Evolutionary conservation across 2,797 vertebrate genomes (phyloP), one percentile per base, ranked within the genome.

Genomic region (Helostoma temminkii): DNA sequence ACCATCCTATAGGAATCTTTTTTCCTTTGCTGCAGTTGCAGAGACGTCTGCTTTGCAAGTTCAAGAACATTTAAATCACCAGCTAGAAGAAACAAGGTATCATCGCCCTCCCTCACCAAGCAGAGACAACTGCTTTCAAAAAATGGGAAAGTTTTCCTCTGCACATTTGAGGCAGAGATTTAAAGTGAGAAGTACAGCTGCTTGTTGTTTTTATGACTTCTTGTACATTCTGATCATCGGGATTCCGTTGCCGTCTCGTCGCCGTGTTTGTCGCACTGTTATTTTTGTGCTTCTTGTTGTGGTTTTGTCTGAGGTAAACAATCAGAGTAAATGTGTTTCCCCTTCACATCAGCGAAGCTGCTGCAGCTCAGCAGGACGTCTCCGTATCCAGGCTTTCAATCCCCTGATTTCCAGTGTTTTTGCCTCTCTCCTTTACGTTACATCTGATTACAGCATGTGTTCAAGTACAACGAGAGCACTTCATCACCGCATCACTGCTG

Each of bases 381-480:
- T 68, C 30, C 12, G 11, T 2, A 39, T 12, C 18, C 5, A 64
- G 56, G 11, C 55, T 50, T 52, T 56, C 24, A 21, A 0, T 58
- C 43, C 34, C n/a, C 39, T 54, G 73, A 67, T 59, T 81, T 57
- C 60, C 24, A 61, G 55, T 25, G 1, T 55, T 41, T 57, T 49
- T 4, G 0, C 6, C 43, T 36, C 32, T 32, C 37, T 42, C 53
- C 21, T 58, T 59, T 7, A 30, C 56, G 16, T 84, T 74, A 72
- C 81, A 48, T 66, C 68, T 84, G 76, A 80, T 85, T 84, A 81
- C 67, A 68, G 68, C 71, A 62, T 18, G 28, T 34, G 60, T 58
- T 76, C 25, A 6, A 71, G 57, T 12, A 64, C 57, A 39, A 50
- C 48, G 2, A 30, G 52, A 64, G 69, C 53, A 18, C 24, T 25